A percentile compares a stretch with the other conserved stretches of the same genome.
These are phyloP conservation scores for Siniperca chuatsi DNA, from an alignment of 2,113 vertebrate species.

Conservation along the genomic window DNA sequence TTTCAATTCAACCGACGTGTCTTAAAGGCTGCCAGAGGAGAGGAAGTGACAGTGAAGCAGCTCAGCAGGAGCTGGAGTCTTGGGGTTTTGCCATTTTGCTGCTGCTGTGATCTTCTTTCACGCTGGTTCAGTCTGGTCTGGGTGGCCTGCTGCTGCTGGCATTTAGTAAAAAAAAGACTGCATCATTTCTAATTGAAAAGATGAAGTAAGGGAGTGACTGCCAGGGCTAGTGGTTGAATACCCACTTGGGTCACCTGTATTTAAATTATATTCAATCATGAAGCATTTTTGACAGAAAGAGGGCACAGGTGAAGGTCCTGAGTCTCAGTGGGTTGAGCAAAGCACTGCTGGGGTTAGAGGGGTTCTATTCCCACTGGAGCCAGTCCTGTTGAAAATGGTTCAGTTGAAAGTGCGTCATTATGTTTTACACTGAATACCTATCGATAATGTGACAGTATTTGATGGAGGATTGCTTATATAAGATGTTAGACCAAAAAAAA, in stretches of 20 bases:
- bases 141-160: constrained; percentile 17
- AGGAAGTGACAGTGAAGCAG: constrained; percentile 33
- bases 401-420: neutral
- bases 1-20: constrained; percentile 12
- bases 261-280: neutral
- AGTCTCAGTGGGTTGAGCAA: neutral
- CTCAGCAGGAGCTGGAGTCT: constrained; percentile 49
- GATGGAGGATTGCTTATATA: neutral
- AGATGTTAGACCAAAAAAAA: neutral
- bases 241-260: neutral
- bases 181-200: constrained; percentile 11
- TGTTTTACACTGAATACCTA: neutral
- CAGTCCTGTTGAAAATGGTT: neutral
- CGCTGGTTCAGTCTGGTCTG: constrained; percentile 23
- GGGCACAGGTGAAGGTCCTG: neutral
- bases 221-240: too few species aligned
- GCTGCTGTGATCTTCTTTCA: constrained; percentile 40
- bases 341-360: neutral
- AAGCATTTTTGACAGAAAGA: constrained; percentile 7
- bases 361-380: neutral
- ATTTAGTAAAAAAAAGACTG: neutral
- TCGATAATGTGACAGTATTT: neutral
- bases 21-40: constrained; percentile 21
- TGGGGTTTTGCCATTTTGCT: constrained; percentile 50
- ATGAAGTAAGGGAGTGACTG: neutral